Conservation (phyloP, 2,113 vertebrate genomes). For the Rhipidura dahli region DNA sequence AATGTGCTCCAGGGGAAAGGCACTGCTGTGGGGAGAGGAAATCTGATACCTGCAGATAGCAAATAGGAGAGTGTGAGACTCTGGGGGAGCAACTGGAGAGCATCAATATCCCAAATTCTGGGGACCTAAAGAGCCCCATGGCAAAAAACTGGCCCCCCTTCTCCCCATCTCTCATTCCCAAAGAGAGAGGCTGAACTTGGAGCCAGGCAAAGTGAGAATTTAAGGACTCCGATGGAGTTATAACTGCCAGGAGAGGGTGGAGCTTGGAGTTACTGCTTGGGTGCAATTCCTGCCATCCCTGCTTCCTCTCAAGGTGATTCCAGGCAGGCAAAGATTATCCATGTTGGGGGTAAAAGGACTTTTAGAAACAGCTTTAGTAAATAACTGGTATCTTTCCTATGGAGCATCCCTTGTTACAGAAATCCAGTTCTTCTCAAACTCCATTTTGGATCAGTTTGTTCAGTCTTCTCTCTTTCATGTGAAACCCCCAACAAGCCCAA, state of each 20-base stretch:
- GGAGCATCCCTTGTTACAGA: background rate
- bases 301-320: background rate
- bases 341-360: background rate
- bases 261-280: background rate
- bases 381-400: background rate
- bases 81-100: background rate
- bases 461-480: background rate
- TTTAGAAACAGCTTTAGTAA: background rate
- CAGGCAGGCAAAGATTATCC: background rate
- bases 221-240: background rate
- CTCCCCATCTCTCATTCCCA: background rate
- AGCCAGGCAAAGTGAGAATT: background rate
- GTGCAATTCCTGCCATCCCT: background rate
- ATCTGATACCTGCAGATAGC: background rate
- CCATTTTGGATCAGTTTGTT: background rate
- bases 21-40: background rate
- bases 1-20: background rate
- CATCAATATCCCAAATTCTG: background rate
- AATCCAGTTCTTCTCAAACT: background rate
- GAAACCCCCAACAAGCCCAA: background rate
- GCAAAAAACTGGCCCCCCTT: background rate
- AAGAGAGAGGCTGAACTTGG: background rate
- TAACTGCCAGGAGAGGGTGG: background rate
- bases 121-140: background rate
- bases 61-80: background rate